Evolutionary conservation across 2,888 invertebrate species (phyloP), one percentile per base, ranked within the genome.

Genomic region (Agrilus cyanescens): DNA sequence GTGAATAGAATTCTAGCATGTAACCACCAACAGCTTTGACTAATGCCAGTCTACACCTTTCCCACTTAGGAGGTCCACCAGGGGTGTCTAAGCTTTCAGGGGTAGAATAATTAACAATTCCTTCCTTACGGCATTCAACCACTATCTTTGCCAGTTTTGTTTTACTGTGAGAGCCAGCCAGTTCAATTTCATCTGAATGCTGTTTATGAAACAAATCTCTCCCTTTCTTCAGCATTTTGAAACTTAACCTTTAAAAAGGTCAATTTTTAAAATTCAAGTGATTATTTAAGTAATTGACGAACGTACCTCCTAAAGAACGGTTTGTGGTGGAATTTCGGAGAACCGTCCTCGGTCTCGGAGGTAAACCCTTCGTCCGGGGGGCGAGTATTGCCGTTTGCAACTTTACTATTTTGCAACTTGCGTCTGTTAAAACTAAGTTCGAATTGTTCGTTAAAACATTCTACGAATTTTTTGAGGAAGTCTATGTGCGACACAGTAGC

Each of bases 1-100:
- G 95, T 4, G 89, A 86, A 67, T 93, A 96, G 66, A 96, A 94
- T 64, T 96, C 95, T 44, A 97, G 69, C 80, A 90, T 90, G 58
- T 90, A 93, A 32, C 95, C 95, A 42, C 89, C 93, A 16, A 86
- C 87, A 16, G 93, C 90, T 67, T 91, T 91, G 7, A 95, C 86
- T 42, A 97, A 70, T 1, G 88, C 88, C 53, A 96, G 68, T 54
- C 91, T 78, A 63, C 94, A 94, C 64, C 84, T 86, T 63, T 94
- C 94, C 94, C 95, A 96, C 65, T 89, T 90, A 46, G 85, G 86
- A 20, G 88, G 84, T 12, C 86, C 86, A 7, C 80, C 78, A 0
- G 80, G 80, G 58, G 80, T 81, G 66, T 93, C 93, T 42, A 87
- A 68, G 62, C 91, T 90, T 61, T 95, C 94, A 1, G 91, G 91